Percentiles rank a stretch among this genome's conserved stretches.
Evolutionary conservation across 2,888 invertebrate species (phyloP).

Genomic region (Watsonalla cultraria): DNA sequence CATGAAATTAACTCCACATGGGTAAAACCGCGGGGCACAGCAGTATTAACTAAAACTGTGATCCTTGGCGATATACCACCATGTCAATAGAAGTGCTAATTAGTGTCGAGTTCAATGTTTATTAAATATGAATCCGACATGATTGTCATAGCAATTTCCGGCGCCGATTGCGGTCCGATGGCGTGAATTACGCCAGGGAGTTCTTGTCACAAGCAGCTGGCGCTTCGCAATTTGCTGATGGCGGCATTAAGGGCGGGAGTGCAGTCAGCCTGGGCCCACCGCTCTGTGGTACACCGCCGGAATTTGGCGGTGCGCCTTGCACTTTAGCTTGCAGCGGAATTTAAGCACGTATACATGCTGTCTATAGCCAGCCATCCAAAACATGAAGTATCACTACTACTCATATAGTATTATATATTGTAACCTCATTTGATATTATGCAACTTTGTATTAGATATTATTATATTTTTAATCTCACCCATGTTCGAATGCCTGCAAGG

Average conservation of each 20-base stretch:
- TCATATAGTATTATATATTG: not conserved
- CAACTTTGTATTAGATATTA: no score
- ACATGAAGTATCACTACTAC: not conserved
- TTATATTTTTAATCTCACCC: no score
- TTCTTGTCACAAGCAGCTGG: constrained; percentile 71
- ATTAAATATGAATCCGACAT: constrained; percentile 35
- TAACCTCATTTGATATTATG: no score
- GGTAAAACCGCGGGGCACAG: no score
- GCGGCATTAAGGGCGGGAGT: constrained; percentile 70
- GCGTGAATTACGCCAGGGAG: constrained; percentile 62
- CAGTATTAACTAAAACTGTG: no score
- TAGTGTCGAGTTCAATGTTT: not conserved
- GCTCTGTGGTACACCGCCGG: constrained; percentile 57
- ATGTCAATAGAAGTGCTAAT: no score
- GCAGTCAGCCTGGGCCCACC: constrained; percentile 44
- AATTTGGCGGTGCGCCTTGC: constrained; percentile 72
- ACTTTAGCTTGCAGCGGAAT: constrained; percentile 51
- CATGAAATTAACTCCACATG: no score
- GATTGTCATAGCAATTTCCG: constrained; percentile 52
- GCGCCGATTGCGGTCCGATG: constrained; percentile 52
- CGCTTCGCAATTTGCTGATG: constrained; percentile 77
- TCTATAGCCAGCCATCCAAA: constrained; percentile 18
- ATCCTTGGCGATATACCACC: no score
- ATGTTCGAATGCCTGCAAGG: no score
- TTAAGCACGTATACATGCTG: constrained; percentile 32